Evolutionary conservation across 2,888 invertebrate species (phyloP).

Genomic region (Phortica okadai): DNA sequence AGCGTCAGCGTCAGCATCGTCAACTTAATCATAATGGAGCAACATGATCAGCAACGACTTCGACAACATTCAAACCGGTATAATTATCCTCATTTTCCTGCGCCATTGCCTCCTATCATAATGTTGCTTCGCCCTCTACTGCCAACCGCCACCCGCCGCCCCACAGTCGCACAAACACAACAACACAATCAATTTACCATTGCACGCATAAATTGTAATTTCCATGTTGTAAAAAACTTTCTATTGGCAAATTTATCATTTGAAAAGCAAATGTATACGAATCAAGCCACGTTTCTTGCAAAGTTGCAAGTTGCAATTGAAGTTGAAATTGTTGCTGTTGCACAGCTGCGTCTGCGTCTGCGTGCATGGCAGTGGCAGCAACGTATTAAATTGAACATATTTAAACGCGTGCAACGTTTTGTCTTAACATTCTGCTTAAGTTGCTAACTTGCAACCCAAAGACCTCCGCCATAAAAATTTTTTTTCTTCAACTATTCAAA

Average conservation of each 20-base stretch:
- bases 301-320: not conserved
- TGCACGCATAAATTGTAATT: constrained; percentile 66
- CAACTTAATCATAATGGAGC: constrained; percentile 10
- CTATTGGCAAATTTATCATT: constrained; percentile 68
- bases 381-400: constrained; percentile 21
- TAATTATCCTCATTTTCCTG: constrained; percentile 72
- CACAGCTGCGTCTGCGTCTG: not conserved
- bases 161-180: not conserved
- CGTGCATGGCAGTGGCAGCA: constrained; percentile 14
- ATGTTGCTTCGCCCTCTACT: too few relatives aligned
- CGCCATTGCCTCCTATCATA: constrained; percentile 4
- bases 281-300: not conserved
- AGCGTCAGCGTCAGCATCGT: not conserved
- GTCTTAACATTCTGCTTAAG: constrained; percentile 22
- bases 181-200: not conserved
- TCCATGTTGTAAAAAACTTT: constrained; percentile 64
- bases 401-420: constrained; percentile 32
- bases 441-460: not conserved
- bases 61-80: constrained; percentile 60
- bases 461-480: not conserved
- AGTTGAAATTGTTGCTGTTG: not conserved
- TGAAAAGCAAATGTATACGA: not conserved
- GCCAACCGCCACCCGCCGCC: too few relatives aligned
- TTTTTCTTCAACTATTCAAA: not conserved
- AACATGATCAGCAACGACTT: constrained; percentile 25